Evolutionary conservation across 2,113 vertebrate species (phyloP).

Genomic region (Hypanus sabinus): DNA sequence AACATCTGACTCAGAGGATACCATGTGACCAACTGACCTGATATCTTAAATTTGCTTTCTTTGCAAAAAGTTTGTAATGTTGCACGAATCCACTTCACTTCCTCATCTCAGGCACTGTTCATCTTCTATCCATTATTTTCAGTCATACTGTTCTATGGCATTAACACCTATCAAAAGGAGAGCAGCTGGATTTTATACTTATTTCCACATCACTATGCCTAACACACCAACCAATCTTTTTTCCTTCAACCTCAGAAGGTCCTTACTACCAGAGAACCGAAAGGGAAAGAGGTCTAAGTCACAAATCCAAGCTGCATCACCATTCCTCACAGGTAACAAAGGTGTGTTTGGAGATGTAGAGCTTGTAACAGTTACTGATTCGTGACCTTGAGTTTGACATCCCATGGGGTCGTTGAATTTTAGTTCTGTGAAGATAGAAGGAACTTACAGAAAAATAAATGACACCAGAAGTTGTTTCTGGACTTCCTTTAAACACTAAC

Average conservation of each 20-base stretch:
- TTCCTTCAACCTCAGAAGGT: neutral
- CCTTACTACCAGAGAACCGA: neutral
- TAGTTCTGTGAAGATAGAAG: constrained; percentile 22
- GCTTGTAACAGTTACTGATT: neutral
- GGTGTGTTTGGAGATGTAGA: neutral
- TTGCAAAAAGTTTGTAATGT: neutral
- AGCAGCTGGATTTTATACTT: too few relatives aligned
- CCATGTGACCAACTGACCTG: too few relatives aligned
- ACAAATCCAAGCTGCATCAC: neutral
- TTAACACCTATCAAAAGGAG: neutral
- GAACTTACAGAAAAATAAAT: constrained; percentile 1
- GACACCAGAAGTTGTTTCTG: neutral
- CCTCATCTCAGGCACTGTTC: neutral
- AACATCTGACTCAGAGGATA: too few relatives aligned
- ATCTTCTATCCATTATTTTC: neutral
- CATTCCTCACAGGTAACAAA: neutral
- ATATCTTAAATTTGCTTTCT: neutral
- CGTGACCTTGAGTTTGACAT: constrained; percentile 1
- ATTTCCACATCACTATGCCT: neutral
- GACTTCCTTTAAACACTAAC: constrained; percentile 21
- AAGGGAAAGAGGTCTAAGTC: neutral
- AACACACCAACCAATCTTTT: neutral
- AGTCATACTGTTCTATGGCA: neutral
- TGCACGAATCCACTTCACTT: neutral
- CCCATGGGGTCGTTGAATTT: neutral